These are phyloP conservation scores for Girardia tigrina DNA, from an alignment of 2,888 invertebrate genomes.

Conservation along the genomic window DNA sequence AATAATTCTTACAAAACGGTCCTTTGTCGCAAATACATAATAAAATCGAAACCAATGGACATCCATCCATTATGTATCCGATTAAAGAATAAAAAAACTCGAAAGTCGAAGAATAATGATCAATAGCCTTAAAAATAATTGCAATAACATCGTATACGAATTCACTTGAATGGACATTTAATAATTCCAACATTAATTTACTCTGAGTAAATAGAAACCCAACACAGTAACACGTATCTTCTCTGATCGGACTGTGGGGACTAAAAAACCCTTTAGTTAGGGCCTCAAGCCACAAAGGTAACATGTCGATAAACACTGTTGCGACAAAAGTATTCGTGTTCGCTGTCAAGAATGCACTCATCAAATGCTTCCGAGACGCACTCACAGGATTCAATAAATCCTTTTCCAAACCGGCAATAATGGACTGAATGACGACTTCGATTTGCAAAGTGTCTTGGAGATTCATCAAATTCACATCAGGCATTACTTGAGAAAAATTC, in stretches of 20 bases:
- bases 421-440: neutral
- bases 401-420: neutral
- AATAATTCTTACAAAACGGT: neutral
- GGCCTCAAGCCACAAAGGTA: neutral
- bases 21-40: neutral
- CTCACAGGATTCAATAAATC: neutral
- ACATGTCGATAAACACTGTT: neutral
- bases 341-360: neutral
- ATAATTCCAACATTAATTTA: neutral
- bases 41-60: neutral
- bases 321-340: neutral
- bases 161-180: slow-evolving; percentile 5
- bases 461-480: neutral
- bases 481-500: slow-evolving; percentile 19
- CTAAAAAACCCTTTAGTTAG: neutral
- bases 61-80: slow-evolving; percentile 4
- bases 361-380: neutral
- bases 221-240: slow-evolving; percentile 4
- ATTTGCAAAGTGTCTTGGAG: neutral
- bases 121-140: neutral
- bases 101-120: neutral
- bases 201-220: slow-evolving; percentile 12
- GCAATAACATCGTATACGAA: slow-evolving; percentile 6
- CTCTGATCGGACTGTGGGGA: neutral
- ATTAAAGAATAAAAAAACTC: slow-evolving; percentile 8